Percentiles rank a stretch among this genome's conserved stretches.
Evolutionary conservation across 2,113 vertebrate species (phyloP).

Genomic region (Otis tarda): DNA sequence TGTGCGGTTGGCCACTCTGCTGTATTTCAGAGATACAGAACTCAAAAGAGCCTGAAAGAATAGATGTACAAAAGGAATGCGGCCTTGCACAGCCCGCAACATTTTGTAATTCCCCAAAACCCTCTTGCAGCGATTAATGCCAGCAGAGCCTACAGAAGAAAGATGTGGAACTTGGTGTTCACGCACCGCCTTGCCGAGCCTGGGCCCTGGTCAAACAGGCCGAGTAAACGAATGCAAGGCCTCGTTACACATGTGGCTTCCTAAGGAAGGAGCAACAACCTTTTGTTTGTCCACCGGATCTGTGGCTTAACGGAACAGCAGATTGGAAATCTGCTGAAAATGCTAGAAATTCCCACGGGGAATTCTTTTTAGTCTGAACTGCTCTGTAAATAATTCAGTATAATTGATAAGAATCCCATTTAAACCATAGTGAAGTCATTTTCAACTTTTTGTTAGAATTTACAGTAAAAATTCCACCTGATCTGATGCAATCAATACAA

Average conservation of each 20-base stretch:
- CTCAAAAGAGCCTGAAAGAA: not conserved
- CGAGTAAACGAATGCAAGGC: not conserved
- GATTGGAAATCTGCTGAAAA: not conserved
- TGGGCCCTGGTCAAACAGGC: not conserved
- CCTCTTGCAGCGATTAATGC: not conserved
- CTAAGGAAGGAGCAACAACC: not conserved
- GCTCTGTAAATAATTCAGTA: not conserved
- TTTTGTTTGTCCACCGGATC: not conserved
- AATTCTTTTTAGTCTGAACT: not conserved
- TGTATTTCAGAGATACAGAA: not conserved
- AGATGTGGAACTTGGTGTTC: too few species aligned
- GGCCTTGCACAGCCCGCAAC: not conserved
- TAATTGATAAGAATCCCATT: not conserved
- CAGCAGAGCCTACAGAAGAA: not conserved
- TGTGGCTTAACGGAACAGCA: not conserved
- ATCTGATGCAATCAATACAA: not conserved
- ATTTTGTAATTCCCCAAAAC: accelerated
- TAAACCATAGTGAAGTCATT: constrained; percentile 8
- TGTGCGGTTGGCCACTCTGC: not conserved
- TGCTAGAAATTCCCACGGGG: not conserved
- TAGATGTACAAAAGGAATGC: not conserved
- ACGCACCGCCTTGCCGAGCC: accelerated
- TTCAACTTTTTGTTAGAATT: not conserved
- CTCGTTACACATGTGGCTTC: not conserved
- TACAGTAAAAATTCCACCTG: not conserved